Conservation (phyloP, 2,797 vertebrate species). For the Hydrophis major region DNA sequence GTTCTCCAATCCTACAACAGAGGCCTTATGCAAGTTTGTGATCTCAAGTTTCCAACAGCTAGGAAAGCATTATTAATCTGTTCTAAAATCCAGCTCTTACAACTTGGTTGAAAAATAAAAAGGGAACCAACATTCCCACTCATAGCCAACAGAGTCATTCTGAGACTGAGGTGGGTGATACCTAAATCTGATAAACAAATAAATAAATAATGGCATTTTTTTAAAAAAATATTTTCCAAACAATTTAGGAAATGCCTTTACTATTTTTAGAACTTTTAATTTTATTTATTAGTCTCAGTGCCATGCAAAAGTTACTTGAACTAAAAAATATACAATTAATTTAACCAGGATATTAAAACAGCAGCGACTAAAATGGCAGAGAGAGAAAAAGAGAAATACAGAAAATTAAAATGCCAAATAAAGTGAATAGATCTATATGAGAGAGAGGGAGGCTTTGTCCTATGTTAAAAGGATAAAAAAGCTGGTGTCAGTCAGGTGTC, state of each 20-base stretch:
- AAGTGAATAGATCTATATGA: neutral
- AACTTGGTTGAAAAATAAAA: neutral
- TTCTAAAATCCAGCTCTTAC: neutral
- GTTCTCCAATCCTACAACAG: neutral
- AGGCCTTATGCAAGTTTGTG: neutral
- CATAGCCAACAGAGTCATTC: neutral
- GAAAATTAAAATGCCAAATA: neutral
- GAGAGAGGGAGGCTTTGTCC: neutral
- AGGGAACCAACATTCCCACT: neutral
- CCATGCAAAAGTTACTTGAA: neutral
- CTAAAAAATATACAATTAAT: neutral
- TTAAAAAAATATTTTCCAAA: neutral
- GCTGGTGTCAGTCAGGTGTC: neutral
- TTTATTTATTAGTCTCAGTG: neutral
- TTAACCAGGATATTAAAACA: neutral
- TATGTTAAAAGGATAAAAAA: neutral
- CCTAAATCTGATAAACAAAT: neutral
- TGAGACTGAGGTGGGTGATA: neutral
- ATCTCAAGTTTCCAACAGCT: neutral
- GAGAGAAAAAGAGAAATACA: neutral
- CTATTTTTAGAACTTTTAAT: neutral
- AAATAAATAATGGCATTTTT: neutral
- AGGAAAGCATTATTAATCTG: neutral
- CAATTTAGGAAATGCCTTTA: neutral
- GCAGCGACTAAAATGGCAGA: neutral